These are phyloP conservation scores for Equus przewalskii DNA, from an alignment of 2,113 vertebrate genomes.

Conservation along the genomic window DNA sequence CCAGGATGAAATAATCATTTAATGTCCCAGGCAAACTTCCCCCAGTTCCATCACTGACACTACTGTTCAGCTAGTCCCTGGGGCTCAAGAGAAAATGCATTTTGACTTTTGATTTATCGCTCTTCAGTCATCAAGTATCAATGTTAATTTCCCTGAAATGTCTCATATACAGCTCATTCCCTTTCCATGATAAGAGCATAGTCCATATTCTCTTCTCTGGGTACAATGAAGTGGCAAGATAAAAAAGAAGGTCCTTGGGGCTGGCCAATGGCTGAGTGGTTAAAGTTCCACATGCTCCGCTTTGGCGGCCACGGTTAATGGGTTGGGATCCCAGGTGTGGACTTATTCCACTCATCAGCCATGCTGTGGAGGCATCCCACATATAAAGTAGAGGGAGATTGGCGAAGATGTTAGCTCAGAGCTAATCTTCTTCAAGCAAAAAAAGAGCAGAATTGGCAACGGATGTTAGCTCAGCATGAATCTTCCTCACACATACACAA, in stretches of 20 bases:
- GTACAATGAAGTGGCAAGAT: neutral
- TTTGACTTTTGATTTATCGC: neutral
- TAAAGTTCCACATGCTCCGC: no score
- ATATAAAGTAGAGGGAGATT: no score
- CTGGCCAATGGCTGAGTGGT: no score
- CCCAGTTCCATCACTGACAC: neutral
- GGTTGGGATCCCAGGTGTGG: no score
- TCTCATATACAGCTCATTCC: neutral
- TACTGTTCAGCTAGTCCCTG: neutral
- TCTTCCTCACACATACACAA: no score
- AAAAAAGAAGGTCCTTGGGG: neutral
- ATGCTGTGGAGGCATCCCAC: no score
- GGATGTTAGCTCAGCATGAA: no score
- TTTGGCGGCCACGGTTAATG: no score
- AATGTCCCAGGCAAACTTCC: neutral
- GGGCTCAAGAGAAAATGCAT: neutral
- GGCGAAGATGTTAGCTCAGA: no score
- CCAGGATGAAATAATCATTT: conserved; percentile 12
- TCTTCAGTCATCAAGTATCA: neutral
- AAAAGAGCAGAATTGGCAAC: no score
- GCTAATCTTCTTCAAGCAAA: no score
- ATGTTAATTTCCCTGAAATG: neutral
- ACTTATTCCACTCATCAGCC: no score
- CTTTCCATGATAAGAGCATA: neutral
- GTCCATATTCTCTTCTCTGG: neutral